Evolutionary conservation across 2,113 vertebrate genomes (phyloP).

Genomic region (Bambusicola thoracicus): DNA sequence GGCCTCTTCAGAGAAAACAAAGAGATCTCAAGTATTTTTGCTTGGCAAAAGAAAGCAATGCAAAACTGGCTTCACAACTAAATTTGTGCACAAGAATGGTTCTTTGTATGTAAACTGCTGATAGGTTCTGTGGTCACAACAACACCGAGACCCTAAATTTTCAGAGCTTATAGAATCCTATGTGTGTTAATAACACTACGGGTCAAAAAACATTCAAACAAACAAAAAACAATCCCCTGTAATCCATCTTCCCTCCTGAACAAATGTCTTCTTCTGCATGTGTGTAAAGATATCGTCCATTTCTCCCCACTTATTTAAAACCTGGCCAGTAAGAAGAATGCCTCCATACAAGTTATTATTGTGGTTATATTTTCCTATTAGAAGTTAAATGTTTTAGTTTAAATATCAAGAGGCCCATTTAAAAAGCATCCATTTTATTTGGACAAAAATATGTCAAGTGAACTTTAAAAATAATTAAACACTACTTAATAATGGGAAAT

Average conservation of each 20-base stretch:
- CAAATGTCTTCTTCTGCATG: fast-evolving
- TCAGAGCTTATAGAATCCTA: neutral
- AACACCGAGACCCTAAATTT: neutral
- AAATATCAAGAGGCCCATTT: neutral
- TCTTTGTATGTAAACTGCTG: neutral
- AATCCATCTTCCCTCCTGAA: neutral
- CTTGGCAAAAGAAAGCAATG: neutral
- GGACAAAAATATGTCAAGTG: neutral
- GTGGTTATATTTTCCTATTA: neutral
- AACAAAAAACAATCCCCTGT: fast-evolving
- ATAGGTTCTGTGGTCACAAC: neutral
- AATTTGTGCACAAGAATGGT: neutral
- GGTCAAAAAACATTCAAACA: fast-evolving
- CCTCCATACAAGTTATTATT: neutral
- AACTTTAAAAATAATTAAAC: conserved; percentile 3
- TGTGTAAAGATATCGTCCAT: neutral
- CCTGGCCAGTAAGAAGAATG: neutral
- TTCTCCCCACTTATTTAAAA: neutral
- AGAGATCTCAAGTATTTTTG: neutral
- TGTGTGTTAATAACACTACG: neutral
- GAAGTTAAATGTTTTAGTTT: neutral
- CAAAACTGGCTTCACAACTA: neutral
- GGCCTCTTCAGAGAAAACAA: neutral
- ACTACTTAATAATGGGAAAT: neutral
- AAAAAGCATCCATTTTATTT: neutral